phyloP scores from a whole-genome alignment of 2,797 vertebrate genomes.

The Dromococcyx pavoninus region DNA sequence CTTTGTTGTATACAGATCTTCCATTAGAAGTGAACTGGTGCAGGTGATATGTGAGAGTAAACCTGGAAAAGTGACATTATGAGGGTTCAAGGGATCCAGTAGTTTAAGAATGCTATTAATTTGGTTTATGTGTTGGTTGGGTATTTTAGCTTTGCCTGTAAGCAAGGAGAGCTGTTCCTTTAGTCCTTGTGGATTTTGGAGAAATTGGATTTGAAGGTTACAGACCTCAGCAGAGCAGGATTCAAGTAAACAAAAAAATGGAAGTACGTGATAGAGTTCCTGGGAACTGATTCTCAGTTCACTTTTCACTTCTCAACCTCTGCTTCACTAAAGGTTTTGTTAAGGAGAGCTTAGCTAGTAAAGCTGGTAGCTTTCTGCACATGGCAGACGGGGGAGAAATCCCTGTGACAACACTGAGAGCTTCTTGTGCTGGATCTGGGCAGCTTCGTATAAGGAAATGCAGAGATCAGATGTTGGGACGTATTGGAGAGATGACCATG shows the following conservation, averaged over 20 bases:
- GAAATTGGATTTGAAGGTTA: neutral
- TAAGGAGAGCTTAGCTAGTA: neutral
- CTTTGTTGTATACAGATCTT: neutral
- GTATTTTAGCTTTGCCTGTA: neutral
- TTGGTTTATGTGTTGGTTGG: neutral
- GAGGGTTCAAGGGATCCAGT: neutral
- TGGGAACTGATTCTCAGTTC: neutral
- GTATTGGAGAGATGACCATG: neutral
- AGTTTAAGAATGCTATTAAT: neutral
- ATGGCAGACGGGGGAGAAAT: neutral
- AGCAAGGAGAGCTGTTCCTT: neutral
- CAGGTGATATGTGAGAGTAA: neutral
- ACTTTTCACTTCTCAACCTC: neutral
- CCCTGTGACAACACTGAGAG: neutral
- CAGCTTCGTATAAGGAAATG: neutral
- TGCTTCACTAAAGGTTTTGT: neutral
- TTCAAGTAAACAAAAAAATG: neutral
- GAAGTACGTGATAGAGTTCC: neutral
- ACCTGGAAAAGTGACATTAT: neutral
- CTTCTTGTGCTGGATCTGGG: neutral
- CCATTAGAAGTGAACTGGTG: neutral
- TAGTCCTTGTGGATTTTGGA: neutral
- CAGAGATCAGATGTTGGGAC: neutral
- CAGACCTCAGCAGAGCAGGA: neutral
- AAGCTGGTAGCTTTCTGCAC: neutral